phyloP scores from a whole-genome alignment of 2,888 invertebrate species.

The Argyra leucocephala region DNA sequence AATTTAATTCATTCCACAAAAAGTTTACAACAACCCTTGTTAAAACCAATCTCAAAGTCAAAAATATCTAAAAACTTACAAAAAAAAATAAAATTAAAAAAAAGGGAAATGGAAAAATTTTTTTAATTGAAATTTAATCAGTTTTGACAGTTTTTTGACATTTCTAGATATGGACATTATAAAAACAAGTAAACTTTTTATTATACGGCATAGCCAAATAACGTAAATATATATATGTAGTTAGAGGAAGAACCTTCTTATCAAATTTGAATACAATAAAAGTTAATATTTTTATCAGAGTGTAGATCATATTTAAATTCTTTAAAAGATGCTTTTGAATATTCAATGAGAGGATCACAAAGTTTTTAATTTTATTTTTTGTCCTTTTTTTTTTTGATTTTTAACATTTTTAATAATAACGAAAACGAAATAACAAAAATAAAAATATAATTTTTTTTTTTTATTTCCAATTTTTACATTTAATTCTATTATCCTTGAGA shows the following conservation, averaged over 20 bases:
- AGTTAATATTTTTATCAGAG: not conserved
- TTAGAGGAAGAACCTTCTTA: no score
- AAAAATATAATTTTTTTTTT: no score
- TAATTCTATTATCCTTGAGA: not conserved
- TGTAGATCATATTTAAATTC: not conserved
- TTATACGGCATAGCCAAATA: no score
- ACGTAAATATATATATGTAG: no score
- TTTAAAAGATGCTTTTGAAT: not conserved
- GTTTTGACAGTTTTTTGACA: not conserved
- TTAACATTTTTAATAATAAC: not conserved
- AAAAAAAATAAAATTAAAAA: no score
- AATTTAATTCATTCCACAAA: no score
- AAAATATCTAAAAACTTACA: no score
- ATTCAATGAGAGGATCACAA: not conserved
- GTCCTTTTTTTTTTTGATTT: not conserved
- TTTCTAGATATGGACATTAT: not conserved
- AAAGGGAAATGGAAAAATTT: not conserved
- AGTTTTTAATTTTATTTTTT: not conserved
- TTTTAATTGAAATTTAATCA: not conserved
- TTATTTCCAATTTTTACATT: not conserved
- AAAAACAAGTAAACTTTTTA: no score
- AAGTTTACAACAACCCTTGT: no score
- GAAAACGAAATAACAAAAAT: no score
- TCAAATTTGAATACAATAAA: no score
- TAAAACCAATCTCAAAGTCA: no score